These are phyloP conservation scores for Knipowitschia caucasica DNA, from an alignment of 2,797 vertebrate species.

Conservation along the genomic window DNA sequence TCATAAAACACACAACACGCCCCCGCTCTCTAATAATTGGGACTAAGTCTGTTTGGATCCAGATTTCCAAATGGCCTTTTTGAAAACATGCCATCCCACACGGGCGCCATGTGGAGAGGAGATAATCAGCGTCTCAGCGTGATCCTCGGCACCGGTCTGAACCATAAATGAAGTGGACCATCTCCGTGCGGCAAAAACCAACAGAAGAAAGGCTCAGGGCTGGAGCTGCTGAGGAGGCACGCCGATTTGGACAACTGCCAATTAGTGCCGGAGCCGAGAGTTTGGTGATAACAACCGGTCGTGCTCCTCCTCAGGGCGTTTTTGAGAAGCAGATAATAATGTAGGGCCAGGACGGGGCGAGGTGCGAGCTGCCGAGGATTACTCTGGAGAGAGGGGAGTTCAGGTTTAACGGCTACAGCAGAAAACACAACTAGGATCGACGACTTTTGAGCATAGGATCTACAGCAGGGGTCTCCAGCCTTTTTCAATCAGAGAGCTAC, in stretches of 20 bases:
- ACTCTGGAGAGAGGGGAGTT: not conserved
- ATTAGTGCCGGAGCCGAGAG: not conserved
- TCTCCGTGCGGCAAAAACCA: not conserved
- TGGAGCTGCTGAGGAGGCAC: not conserved
- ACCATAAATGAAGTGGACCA: not conserved
- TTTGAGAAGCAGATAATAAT: not conserved
- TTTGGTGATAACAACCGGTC: not conserved
- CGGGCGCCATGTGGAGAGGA: not conserved
- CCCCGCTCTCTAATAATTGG: too few species aligned
- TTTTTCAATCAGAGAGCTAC: too few species aligned
- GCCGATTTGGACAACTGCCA: slow-evolving; percentile 4
- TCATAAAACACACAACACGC: too few species aligned
- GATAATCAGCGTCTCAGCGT: slow-evolving; percentile 13
- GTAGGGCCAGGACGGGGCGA: not conserved
- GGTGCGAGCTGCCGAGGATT: not conserved
- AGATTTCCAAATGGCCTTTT: not conserved
- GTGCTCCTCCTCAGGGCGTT: not conserved
- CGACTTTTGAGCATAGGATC: too few species aligned
- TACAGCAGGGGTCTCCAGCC: too few species aligned
- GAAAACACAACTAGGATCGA: too few species aligned
- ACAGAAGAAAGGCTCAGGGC: not conserved
- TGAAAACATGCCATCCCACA: not conserved
- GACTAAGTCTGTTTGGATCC: not conserved
- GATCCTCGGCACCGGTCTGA: not conserved
- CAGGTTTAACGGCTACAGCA: not conserved